phyloP scores from a whole-genome alignment of 2,797 vertebrate species.

The Vipera ursinii region DNA sequence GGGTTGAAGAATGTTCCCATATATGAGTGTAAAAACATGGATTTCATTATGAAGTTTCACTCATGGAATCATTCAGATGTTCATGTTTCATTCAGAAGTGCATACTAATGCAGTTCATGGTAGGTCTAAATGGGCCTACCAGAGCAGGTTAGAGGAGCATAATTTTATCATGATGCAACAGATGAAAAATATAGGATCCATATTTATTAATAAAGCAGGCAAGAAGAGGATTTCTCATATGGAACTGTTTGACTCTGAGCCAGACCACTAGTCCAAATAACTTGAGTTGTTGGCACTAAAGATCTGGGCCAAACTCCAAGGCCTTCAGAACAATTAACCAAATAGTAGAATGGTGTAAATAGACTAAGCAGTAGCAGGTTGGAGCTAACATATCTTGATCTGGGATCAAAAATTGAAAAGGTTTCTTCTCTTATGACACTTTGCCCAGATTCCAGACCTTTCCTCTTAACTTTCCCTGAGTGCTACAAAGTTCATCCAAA shows the following conservation, averaged over 20 bases:
- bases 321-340: neutral
- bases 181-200: neutral
- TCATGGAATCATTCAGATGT: neutral
- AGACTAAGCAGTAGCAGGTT: neutral
- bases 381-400: neutral
- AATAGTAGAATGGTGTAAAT: neutral
- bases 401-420: neutral
- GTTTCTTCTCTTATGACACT: neutral
- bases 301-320: neutral
- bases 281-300: neutral
- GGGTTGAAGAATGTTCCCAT: neutral
- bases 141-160: neutral
- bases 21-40: neutral
- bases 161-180: neutral
- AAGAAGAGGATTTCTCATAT: neutral
- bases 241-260: neutral
- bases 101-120: neutral
- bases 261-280: neutral
- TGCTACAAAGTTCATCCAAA: neutral
- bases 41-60: slow-evolving; percentile 1
- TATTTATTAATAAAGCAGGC: neutral
- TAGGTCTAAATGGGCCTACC: neutral
- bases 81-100: neutral
- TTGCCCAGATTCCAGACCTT: neutral
- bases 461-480: neutral